Evolutionary conservation across 2,888 invertebrate species (phyloP).

Genomic region (Parnassius glacialis): DNA sequence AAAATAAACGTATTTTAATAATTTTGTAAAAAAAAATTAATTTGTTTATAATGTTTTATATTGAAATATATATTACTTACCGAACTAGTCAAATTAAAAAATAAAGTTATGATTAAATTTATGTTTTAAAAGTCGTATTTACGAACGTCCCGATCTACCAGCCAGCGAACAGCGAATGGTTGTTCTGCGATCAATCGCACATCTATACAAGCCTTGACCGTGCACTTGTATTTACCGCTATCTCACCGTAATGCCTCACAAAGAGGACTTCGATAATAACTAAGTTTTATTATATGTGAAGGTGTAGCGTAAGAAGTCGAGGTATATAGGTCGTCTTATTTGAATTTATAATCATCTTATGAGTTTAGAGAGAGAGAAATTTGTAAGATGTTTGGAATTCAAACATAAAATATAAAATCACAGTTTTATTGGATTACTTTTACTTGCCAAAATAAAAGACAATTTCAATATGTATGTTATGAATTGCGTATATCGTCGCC

Average conservation of each 20-base stretch:
- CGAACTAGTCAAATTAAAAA: conserved; percentile 1
- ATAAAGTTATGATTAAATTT: background rate
- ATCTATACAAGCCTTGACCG: conserved; percentile 54
- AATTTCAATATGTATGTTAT: too few species aligned
- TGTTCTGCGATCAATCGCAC: conserved; percentile 39
- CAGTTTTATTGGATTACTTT: too few species aligned
- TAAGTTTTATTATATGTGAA: conserved; percentile 28
- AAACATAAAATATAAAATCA: too few species aligned
- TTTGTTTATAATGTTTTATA: background rate
- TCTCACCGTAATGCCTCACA: conserved; percentile 60
- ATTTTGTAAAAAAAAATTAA: background rate
- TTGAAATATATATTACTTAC: conserved; percentile 7
- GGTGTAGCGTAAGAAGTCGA: conserved; percentile 24
- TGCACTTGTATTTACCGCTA: conserved; percentile 71
- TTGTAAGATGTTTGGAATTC: too few species aligned
- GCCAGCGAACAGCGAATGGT: conserved; percentile 48
- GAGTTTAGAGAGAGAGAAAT: too few species aligned
- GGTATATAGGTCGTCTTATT: background rate
- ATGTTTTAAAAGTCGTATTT: background rate
- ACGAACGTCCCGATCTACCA: conserved; percentile 26
- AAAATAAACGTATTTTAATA: background rate
- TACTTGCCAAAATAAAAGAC: too few species aligned
- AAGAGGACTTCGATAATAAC: conserved; percentile 37
- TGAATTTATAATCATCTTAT: too few species aligned
- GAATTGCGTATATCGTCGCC: too few species aligned